Evolutionary conservation across 1,140 invertebrate species (phyloP).

Genomic region (Aphidius ervi): DNA sequence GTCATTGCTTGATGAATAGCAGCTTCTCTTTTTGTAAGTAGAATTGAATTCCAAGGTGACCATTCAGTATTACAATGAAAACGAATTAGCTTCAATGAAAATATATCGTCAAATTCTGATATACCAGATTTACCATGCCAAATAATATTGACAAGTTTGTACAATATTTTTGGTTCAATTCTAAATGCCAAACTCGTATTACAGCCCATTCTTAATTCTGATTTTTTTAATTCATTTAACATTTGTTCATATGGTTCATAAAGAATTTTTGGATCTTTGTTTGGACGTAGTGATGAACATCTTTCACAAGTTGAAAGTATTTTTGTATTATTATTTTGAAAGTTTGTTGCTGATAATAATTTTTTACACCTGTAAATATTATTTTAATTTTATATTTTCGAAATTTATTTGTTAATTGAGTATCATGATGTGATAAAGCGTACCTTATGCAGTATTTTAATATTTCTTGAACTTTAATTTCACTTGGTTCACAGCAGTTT

Average conservation of each 20-base stretch:
- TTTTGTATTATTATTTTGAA: neutral
- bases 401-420: neutral
- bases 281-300: constrained; percentile 24
- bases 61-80: constrained; percentile 59
- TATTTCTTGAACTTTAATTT: neutral
- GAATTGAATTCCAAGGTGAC: constrained; percentile 69
- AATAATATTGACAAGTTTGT: constrained; percentile 61
- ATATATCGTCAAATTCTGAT: constrained; percentile 59
- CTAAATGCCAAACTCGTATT: constrained; percentile 56
- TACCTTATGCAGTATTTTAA: constrained; percentile 13
- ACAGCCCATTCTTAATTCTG: constrained; percentile 53
- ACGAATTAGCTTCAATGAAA: constrained; percentile 57
- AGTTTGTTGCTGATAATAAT: constrained; percentile 17
- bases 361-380: constrained; percentile 24
- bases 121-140: constrained; percentile 67
- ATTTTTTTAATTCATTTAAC: constrained; percentile 56
- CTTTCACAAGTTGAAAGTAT: constrained; percentile 28
- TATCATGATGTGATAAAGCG: neutral
- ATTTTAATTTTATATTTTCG: neutral
- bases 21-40: constrained; percentile 61
- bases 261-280: constrained; percentile 24
- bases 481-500: constrained; percentile 13
- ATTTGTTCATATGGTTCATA: constrained; percentile 58
- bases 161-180: constrained; percentile 58
- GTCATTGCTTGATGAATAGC: constrained; percentile 50